phyloP scores from a whole-genome alignment of 2,888 invertebrate species.

The Byasa hedistus region DNA sequence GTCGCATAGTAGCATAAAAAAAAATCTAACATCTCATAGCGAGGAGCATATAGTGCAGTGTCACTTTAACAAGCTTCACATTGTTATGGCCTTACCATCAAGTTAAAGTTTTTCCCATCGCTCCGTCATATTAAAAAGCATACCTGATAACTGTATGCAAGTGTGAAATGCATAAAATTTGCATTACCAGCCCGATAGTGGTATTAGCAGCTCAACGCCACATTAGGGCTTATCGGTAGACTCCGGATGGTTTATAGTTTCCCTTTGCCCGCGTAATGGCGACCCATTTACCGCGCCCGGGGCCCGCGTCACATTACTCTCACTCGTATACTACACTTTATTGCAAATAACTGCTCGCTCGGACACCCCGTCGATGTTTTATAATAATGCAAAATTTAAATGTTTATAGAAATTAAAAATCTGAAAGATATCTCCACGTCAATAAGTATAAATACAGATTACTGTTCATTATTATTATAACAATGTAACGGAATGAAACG shows the following conservation, averaged over 20 bases:
- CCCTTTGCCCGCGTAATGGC: conserved; percentile 40
- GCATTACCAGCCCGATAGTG: conserved; percentile 35
- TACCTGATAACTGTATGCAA: conserved; percentile 31
- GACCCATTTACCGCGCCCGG: conserved; percentile 32
- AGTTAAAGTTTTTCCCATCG: too few species aligned
- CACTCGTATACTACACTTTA: conserved; percentile 16
- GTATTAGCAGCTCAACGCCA: conserved; percentile 42
- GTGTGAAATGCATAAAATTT: conserved; percentile 38
- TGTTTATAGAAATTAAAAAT: not conserved
- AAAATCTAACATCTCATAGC: too few species aligned
- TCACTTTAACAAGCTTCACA: too few species aligned
- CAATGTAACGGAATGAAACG: too few species aligned
- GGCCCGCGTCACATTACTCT: conserved; percentile 15
- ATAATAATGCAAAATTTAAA: conserved; percentile 1
- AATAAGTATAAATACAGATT: too few species aligned
- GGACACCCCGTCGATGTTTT: conserved; percentile 7
- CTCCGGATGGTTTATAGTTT: conserved; percentile 48
- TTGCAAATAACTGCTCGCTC: conserved; percentile 13
- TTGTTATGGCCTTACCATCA: too few species aligned
- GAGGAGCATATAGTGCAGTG: too few species aligned
- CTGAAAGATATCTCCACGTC: not conserved
- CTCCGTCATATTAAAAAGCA: not conserved
- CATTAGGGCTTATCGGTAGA: conserved; percentile 47
- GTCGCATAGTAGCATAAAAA: too few species aligned
- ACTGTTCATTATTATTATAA: too few species aligned